phyloP scores from a whole-genome alignment of 2,888 invertebrate genomes.

The Poecilobothrus nobilitatus region DNA sequence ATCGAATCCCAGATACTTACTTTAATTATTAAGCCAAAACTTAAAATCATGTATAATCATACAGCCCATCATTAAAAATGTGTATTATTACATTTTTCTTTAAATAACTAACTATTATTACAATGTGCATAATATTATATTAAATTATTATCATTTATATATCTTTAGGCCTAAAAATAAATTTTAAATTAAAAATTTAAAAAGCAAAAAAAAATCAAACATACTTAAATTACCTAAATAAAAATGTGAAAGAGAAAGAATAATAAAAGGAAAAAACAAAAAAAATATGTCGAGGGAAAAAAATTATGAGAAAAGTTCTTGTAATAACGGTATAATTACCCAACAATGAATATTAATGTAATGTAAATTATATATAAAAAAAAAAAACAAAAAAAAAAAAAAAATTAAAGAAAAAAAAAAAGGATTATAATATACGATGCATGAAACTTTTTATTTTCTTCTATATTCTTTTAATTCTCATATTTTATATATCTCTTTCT shows the following conservation, averaged over 20 bases:
- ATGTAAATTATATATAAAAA: neutral
- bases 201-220: neutral
- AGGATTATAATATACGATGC: neutral
- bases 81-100: no score
- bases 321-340: slow-evolving; percentile 1
- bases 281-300: neutral
- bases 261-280: neutral
- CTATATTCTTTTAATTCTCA: no score
- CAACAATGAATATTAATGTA: slow-evolving; percentile 6
- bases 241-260: neutral
- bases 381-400: neutral
- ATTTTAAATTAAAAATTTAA: neutral
- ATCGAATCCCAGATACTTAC: no score
- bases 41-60: no score
- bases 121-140: slow-evolving; percentile 1
- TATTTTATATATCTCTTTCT: no score
- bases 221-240: neutral
- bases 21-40: no score
- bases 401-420: neutral
- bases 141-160: neutral
- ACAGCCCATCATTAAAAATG: no score
- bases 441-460: neutral
- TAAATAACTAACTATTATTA: no score
- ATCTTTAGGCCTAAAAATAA: neutral
- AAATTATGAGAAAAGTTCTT: slow-evolving; percentile 4